Conservation (phyloP, 2,888 invertebrate species). For the Mythimna pallens region DNA sequence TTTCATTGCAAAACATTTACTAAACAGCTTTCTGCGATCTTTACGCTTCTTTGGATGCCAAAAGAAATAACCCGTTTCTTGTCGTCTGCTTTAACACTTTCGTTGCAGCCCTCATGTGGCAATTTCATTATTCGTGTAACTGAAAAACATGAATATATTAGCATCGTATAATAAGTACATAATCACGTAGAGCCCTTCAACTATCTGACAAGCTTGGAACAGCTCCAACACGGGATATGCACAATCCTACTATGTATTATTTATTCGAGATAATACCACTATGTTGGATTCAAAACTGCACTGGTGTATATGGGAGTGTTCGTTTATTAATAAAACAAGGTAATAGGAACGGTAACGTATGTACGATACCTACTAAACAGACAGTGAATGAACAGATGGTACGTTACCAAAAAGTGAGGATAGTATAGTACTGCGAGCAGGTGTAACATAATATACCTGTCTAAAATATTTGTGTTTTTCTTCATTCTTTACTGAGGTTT, state of each 20-base stretch:
- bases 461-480: background rate
- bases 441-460: background rate
- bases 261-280: conserved; percentile 50
- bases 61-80: background rate
- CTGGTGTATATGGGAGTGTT: conserved; percentile 29
- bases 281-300: conserved; percentile 41
- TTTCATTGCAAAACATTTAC: conserved; percentile 19
- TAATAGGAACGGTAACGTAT: background rate
- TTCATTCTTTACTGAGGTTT: background rate
- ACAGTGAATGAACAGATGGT: conserved; percentile 22
- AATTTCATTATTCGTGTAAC: conserved; percentile 25
- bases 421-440: background rate
- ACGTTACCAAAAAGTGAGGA: background rate
- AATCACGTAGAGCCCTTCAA: conserved; percentile 57
- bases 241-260: conserved; percentile 53
- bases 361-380: conserved; percentile 1
- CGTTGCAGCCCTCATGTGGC: background rate
- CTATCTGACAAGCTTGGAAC: conserved; percentile 60
- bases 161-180: conserved; percentile 47
- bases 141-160: conserved; percentile 40
- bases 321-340: conserved; percentile 54
- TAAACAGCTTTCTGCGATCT: background rate
- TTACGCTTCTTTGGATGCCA: background rate
- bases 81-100: background rate
- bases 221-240: conserved; percentile 54